These are phyloP conservation scores for Erpobdella octoculata DNA, from an alignment of 2,888 invertebrate species.

Conservation along the genomic window DNA sequence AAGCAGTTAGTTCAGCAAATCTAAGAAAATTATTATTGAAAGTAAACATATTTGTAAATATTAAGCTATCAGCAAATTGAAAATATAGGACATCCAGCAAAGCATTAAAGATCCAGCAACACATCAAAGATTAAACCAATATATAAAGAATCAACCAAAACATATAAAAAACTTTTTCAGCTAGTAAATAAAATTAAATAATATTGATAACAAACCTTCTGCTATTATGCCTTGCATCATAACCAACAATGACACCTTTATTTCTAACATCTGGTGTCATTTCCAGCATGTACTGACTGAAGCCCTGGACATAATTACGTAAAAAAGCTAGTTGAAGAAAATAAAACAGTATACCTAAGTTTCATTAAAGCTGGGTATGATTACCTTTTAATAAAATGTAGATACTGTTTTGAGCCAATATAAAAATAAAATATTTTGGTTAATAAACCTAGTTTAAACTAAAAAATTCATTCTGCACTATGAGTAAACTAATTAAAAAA, in stretches of 20 bases:
- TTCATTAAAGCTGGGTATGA: too few species aligned
- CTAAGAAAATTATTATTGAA: conserved; percentile 55
- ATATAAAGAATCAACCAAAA: neutral
- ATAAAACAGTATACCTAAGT: too few species aligned
- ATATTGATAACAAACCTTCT: conserved; percentile 59
- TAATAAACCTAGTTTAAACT: too few species aligned
- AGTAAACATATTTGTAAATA: too few species aligned
- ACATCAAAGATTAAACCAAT: neutral
- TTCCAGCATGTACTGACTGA: conserved; percentile 67
- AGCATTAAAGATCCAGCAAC: neutral
- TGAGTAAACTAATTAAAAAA: too few species aligned
- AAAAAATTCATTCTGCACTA: too few species aligned
- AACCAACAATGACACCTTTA: conserved; percentile 78
- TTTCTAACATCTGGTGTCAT: conserved; percentile 58
- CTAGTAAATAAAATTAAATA: neutral
- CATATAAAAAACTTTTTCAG: neutral
- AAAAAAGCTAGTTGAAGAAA: too few species aligned
- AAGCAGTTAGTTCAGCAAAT: conserved; percentile 78
- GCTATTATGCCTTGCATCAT: conserved; percentile 85
- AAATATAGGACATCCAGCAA: too few species aligned
- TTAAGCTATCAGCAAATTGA: too few species aligned
- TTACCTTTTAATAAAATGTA: too few species aligned
- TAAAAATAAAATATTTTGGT: too few species aligned
- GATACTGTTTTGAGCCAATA: too few species aligned
- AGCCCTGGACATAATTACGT: conserved; percentile 65